Conservation (phyloP, 2,113 vertebrate species). For the Hippocampus barbouri region DNA sequence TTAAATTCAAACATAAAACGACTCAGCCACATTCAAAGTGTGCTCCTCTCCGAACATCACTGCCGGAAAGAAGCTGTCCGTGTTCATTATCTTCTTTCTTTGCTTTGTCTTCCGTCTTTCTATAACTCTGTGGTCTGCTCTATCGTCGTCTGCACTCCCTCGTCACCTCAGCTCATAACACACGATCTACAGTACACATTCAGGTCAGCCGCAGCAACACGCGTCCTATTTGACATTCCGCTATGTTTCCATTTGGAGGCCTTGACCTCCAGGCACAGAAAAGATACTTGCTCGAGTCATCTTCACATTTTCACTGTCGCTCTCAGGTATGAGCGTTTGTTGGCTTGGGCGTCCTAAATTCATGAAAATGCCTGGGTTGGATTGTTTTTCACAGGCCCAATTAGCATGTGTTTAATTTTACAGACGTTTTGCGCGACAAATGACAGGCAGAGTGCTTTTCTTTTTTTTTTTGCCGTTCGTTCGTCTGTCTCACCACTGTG, state of each 20-base stretch:
- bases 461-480: too few species aligned
- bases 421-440: too few species aligned
- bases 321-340: background rate
- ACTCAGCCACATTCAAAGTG: background rate
- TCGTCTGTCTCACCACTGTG: too few species aligned
- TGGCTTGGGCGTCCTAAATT: background rate
- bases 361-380: background rate
- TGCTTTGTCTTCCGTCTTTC: conserved; percentile 26
- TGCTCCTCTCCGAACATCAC: conserved; percentile 11
- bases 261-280: background rate
- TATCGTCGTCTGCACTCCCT: conserved; percentile 34
- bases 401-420: background rate
- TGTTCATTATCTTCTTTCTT: conserved; percentile 43
- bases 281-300: background rate
- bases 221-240: background rate
- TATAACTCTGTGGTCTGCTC: conserved; percentile 25
- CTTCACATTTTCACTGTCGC: background rate
- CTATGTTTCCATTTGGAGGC: background rate
- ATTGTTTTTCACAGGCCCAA: too few species aligned
- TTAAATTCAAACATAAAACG: conserved; percentile 28
- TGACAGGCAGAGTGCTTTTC: too few species aligned
- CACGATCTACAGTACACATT: conserved; percentile 41
- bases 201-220: conserved; percentile 3
- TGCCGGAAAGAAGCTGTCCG: conserved; percentile 9
- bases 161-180: conserved; percentile 59